Evolutionary conservation across 2,797 vertebrate species (phyloP).

Genomic region (Hydrolagus colliei): DNA sequence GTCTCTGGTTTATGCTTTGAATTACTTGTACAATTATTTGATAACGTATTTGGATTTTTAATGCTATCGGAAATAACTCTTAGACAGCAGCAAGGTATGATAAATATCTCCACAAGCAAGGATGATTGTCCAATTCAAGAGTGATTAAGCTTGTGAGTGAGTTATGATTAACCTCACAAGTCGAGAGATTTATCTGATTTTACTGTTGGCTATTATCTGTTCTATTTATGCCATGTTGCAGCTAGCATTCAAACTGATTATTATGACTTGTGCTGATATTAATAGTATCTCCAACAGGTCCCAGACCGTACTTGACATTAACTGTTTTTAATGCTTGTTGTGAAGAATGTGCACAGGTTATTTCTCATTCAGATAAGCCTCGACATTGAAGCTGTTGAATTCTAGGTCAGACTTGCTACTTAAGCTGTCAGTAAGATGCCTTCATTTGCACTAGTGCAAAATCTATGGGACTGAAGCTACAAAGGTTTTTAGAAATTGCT

Average conservation of each 20-base stretch:
- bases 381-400: neutral
- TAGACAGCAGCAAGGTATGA: neutral
- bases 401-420: neutral
- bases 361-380: neutral
- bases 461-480: neutral
- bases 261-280: neutral
- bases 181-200: neutral
- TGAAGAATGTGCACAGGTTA: neutral
- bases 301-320: neutral
- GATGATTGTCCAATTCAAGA: neutral
- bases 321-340: neutral
- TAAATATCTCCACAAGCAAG: neutral
- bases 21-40: neutral
- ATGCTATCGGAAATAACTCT: neutral
- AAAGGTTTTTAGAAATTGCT: neutral
- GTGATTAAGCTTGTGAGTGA: neutral
- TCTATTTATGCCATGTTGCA: neutral
- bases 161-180: neutral
- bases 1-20: neutral
- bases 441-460: neutral
- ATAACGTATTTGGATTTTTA: conserved; percentile 9
- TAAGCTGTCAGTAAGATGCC: neutral
- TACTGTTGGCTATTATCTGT: neutral
- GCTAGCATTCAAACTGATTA: neutral
- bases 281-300: neutral